Evolutionary conservation across 2,113 vertebrate species (phyloP), one percentile per base, ranked within the genome.

Genomic region (Gallinago media): DNA sequence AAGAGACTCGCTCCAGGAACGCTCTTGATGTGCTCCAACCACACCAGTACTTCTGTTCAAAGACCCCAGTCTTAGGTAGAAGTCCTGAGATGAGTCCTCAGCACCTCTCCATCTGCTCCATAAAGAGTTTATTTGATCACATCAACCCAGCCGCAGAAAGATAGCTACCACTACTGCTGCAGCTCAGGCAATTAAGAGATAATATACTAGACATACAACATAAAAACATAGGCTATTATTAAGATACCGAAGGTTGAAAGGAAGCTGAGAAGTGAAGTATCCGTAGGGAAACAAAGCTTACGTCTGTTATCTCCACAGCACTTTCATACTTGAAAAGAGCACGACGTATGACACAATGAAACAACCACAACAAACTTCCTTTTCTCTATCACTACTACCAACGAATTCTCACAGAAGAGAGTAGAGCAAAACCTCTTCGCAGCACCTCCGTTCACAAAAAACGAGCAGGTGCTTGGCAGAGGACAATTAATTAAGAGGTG

Each of bases 211-310:
- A 72, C 56, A 75, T 11, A 49, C 52, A 50, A 56, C 55, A 63
- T 66, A n/a, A 93, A 96, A 96, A 92, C 93, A 78, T 27, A 89
- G 92, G 82, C 55, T 78, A 94, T 86, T 88, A 93, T 94, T 87
- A 96, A 91, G 94, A 96, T 78, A 96, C 40, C 70, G 87, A 74
- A 74, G 88, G 82, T 58, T 93, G 84, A 85, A 94, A 96, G 79
- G 85, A 94, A 90, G 70, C 66, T 54, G 68, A 93, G 88, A 93
- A 96, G 81, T 88, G 78, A 89, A 93, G 47, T 14, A 80, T 34
- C 4, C 2, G 55, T 17, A 80, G 31, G 56, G 75, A 96, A 93
- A 84, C 77, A 94, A 94, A 91, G 68, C 79, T 61, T 15, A 32
- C 2, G 27, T 3, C 67, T 77, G 78, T 95, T 95, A 96, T 92